Evolutionary conservation across 2,888 invertebrate species (phyloP), one percentile per base, ranked within the genome.

Genomic region (Calliphora vomitoria): DNA sequence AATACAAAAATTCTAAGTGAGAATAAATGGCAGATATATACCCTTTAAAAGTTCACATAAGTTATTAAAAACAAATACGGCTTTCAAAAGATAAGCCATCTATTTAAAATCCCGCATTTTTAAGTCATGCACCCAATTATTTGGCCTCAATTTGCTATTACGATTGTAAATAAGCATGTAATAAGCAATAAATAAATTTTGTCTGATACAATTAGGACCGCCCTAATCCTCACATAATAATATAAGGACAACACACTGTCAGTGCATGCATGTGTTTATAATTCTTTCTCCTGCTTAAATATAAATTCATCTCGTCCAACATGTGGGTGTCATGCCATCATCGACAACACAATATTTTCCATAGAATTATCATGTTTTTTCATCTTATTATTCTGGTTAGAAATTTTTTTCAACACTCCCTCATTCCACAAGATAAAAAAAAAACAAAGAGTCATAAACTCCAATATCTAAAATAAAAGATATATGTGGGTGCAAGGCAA

Each of bases 361-460:
- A 53, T 38, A 41, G 25, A 35, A 18, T 41, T 64, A 72, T 81
- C 25, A 25, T 25, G 25, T 25, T 25, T 25, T 25, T 25, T 25
- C 25, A 1, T 25, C 25, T 25, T 62, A 31, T 35, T 47, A 18
- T 75, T 66, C 25, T 55, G 20, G 15, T 15, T 53, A 38, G 20
- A 25, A 35, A 13, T 18, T 35, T 25, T 25, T 1, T 25, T 25
- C 25, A 25, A 8, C 4, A 20, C 20, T 20, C 55, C 18, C 15
- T 25, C 4, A 13, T 62, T 72, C 8, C 0, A n/a, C 44, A 47
- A 58, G 8, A 44, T 35, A 47, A 69, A 47, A 75, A 85, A 47
- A 69, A 47, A 75, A 85, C 74, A 80, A 85, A 68, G 62, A 62
- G 35, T 35, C 60, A 85, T 75, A 68, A 85, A 85, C 66, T 79